These are phyloP conservation scores for Labeo catla DNA, from an alignment of 2,113 vertebrate species.

Conservation along the genomic window DNA sequence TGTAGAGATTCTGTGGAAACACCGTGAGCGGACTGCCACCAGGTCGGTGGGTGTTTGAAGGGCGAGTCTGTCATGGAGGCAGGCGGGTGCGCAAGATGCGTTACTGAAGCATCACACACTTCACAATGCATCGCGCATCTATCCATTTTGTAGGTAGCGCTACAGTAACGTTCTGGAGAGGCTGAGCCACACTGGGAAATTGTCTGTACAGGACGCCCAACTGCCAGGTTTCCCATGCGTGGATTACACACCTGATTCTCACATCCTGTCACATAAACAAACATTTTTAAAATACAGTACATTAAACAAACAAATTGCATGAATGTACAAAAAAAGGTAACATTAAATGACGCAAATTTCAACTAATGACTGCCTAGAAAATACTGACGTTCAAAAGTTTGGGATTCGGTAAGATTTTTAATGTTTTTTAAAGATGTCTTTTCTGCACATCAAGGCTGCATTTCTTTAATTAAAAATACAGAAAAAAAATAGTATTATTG, in stretches of 20 bases:
- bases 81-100: conserved; percentile 82
- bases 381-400: not conserved
- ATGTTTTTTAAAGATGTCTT: too few species aligned
- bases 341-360: not conserved
- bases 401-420: too few species aligned
- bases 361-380: not conserved
- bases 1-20: conserved; percentile 82
- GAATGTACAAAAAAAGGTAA: too few species aligned
- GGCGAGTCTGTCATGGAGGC: conserved; percentile 93
- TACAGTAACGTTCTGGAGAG: conserved; percentile 82
- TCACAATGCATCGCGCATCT: conserved; percentile 70
- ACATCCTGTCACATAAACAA: conserved; percentile 64
- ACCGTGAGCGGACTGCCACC: conserved; percentile 92
- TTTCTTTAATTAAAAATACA: too few species aligned
- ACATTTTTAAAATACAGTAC: not conserved
- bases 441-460: too few species aligned
- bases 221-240: conserved; percentile 90
- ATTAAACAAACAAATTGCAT: not conserved
- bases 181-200: conserved; percentile 84
- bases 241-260: conserved; percentile 92
- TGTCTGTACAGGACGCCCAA: conserved; percentile 84
- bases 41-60: conserved; percentile 89
- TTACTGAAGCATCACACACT: conserved; percentile 80
- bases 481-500: too few species aligned
- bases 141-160: conserved; percentile 67